Evolutionary conservation across 2,797 vertebrate species (phyloP), one percentile per base, ranked within the genome.

Genomic region (Cebuella pygmaea): DNA sequence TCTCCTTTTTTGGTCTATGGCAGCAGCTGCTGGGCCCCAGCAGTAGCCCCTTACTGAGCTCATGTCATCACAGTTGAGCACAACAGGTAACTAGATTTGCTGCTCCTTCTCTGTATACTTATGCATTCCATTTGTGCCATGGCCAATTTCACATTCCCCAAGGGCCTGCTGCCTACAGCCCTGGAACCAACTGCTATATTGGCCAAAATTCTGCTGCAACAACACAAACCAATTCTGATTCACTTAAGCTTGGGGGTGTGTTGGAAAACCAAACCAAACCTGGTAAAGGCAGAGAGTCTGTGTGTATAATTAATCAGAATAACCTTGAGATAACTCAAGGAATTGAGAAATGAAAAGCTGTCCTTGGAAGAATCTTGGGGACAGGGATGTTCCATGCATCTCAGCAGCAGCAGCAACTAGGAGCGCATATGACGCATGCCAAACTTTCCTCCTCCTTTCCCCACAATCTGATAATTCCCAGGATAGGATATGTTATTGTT

Each of bases 131-230:
- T 96, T 80, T 95, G 79, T 76, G 36, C 52, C 50, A 50, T 15
- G 79, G 95, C 88, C 81, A 96, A 50, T 95, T 95, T 78, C 82
- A 93, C 88, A 93, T 57, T 88, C 48, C 92, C 94, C 0, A 1
- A 93, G 88, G 97, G 79, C 39, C 82, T 92, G 78, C 88, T 92
- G n/a, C 90, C 44, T 93, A 89, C 48, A 93, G 46, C 84, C 94
- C 85, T 97, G 74, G 88, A 97, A 97, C 81, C 96, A 97, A 93
- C 96, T 96, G 95, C 74, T 93, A 1, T 88, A 70, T 83, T 59
- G 50, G 87, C 82, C 72, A 94, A 96, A 88, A 97, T 96, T 96
- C 83, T 96, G 78, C 74, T 80, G 88, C 85, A 96, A 92, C 80
- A 93, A 95, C 90, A 96, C 88, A 97, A 97, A 96, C 74, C 59